Evolutionary conservation across 2,888 invertebrate genomes (phyloP).

Genomic region (Parelbella ahira): DNA sequence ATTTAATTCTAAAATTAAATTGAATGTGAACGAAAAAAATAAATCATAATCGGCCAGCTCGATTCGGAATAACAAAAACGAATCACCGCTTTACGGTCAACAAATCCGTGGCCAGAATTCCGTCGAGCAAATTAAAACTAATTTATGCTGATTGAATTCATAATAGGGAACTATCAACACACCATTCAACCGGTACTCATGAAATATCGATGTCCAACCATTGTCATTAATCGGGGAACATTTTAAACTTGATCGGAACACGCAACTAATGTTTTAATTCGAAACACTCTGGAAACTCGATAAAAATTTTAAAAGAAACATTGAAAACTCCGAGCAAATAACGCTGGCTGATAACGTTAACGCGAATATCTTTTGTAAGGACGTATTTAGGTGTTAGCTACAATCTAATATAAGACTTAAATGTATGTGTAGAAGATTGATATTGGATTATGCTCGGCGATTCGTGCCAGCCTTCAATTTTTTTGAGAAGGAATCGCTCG

Average conservation of each 20-base stretch:
- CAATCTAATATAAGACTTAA: conserved; percentile 37
- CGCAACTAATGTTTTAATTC: conserved; percentile 71
- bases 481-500: conserved; percentile 57
- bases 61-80: conserved; percentile 48
- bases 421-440: conserved; percentile 15
- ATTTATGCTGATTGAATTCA: conserved; percentile 78
- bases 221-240: conserved; percentile 50
- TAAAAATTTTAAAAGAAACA: conserved; percentile 64
- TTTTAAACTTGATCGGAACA: conserved; percentile 61
- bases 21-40: conserved; percentile 53
- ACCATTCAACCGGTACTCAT: conserved; percentile 42
- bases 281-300: conserved; percentile 59
- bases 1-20: conserved; percentile 40
- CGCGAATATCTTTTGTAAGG: conserved; percentile 42
- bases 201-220: conserved; percentile 38
- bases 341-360: conserved; percentile 64
- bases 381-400: conserved; percentile 33
- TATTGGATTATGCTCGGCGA: conserved; percentile 26
- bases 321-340: conserved; percentile 64
- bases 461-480: conserved; percentile 55
- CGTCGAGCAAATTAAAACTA: conserved; percentile 68
- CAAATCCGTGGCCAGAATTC: conserved; percentile 52
- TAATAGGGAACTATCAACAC: conserved; percentile 75
- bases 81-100: conserved; percentile 48
- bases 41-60: conserved; percentile 52